Evolutionary conservation across 2,113 vertebrate species (phyloP), one percentile per base, ranked within the genome.

Genomic region (Cinclus mexicanus): DNA sequence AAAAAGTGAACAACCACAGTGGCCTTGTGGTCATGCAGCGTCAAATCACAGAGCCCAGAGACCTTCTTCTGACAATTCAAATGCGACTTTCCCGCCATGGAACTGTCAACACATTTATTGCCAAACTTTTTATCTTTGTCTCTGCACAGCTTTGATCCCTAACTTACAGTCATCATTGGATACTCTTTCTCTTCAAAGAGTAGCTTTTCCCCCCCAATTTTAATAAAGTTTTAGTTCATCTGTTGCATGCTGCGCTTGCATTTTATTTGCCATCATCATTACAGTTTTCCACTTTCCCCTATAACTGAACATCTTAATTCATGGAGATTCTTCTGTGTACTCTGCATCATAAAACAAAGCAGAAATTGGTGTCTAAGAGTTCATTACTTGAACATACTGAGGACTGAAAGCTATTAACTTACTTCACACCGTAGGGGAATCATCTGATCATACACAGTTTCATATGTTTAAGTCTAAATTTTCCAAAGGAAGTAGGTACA

Each of bases 111-210:
- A 98, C 98, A 39, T 99, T 99, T 97, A 63, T 99, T 97, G 99
- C 99, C 89, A 99, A 99, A 97, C 98, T 99, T 87, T 97, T 97
- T 90, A 97, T 99, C 97, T 99, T 99, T 97, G 99, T 99, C 63
- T 98, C 98, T 23, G 97, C 98, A 55, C 98, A 99, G 33, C 98
- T 98, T 98, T 98, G 98, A 98, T 90, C 98, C 95, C 85, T 84
- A 24, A 90, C 91, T 83, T 90, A 90, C 46, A 87, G 59, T 41
- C 92, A 50, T 89, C 61, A 68, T 39, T 74, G 83, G 46, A 82
- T 92, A 28, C 79, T 83, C 83, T 81, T 70, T 65, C 71, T 92
- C 80, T 88, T 61, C 60, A 24, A 72, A 72, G 75, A 80, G 53
- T 83, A 95, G 79, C 59, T 77, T 71, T 63, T 29, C 12, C 1